Conservation (phyloP, 2,797 vertebrate species). For the Acanthurus leucopareius region DNA sequence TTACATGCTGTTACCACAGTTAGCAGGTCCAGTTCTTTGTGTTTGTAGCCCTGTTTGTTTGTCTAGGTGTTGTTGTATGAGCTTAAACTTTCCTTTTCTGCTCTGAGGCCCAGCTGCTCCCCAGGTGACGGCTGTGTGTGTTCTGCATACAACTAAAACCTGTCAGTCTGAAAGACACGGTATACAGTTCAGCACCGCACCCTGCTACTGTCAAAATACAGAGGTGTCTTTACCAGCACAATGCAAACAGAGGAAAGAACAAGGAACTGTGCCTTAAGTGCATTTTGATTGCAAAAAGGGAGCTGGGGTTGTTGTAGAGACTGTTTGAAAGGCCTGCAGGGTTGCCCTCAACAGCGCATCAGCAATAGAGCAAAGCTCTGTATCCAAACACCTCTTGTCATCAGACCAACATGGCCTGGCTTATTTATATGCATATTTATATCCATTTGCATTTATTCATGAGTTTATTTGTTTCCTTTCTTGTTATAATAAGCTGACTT, state of each 20-base stretch:
- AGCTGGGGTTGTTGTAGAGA: slow-evolving; percentile 47
- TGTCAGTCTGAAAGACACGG: slow-evolving; percentile 72
- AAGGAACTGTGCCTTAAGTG: slow-evolving; percentile 63
- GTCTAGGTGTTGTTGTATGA: slow-evolving; percentile 55
- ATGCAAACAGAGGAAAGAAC: slow-evolving; percentile 59
- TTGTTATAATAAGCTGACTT: slow-evolving; percentile 61
- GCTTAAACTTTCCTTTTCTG: slow-evolving; percentile 72
- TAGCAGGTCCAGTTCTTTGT: slow-evolving; percentile 16
- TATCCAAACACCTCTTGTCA: slow-evolving; percentile 57
- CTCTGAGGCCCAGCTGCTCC: slow-evolving; percentile 67
- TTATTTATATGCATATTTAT: slow-evolving; percentile 71
- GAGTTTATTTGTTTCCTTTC: slow-evolving; percentile 67
- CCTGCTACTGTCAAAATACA: slow-evolving; percentile 70
- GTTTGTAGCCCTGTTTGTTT: slow-evolving; percentile 49
- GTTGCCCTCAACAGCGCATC: slow-evolving; percentile 44
- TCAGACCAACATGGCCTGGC: slow-evolving; percentile 43
- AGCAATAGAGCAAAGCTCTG: slow-evolving; percentile 44
- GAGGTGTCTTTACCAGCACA: slow-evolving; percentile 56
- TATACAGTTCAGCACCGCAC: slow-evolving; percentile 64
- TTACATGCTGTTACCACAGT: slow-evolving; percentile 8
- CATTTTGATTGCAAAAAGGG: slow-evolving; percentile 69
- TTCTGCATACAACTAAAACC: slow-evolving; percentile 77
- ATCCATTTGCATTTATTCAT: slow-evolving; percentile 68
- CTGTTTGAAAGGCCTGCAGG: slow-evolving; percentile 53
- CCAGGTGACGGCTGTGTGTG: slow-evolving; percentile 72